phyloP scores from a whole-genome alignment of 2,113 vertebrate species.

The Anarrhichthys ocellatus region DNA sequence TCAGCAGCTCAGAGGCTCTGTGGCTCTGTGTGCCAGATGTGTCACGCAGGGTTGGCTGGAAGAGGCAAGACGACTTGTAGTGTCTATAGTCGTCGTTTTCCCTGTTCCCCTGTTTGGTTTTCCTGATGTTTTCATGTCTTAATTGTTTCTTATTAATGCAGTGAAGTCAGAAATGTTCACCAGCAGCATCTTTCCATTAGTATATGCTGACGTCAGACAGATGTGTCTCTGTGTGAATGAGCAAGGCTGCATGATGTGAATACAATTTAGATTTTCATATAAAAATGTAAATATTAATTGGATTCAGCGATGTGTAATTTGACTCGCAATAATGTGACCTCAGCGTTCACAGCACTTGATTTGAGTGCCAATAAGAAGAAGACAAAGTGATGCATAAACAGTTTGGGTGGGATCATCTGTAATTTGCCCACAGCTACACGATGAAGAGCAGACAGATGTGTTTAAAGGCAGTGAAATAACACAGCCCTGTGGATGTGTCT shows the following conservation, averaged over 20 bases:
- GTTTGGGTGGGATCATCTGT: slow-evolving; percentile 47
- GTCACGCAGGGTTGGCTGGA: background rate
- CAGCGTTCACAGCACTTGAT: slow-evolving; percentile 45
- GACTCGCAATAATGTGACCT: slow-evolving; percentile 32
- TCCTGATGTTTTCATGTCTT: background rate
- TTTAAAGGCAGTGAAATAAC: slow-evolving; percentile 49
- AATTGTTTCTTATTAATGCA: background rate
- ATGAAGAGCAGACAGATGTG: slow-evolving; percentile 41
- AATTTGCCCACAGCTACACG: slow-evolving; percentile 49
- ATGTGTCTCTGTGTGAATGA: background rate
- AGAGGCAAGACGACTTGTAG: background rate
- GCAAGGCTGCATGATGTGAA: slow-evolving; percentile 3
- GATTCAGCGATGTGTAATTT: slow-evolving; percentile 26
- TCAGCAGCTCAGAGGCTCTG: slow-evolving; percentile 33
- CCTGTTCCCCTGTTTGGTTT: background rate
- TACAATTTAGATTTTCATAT: slow-evolving; percentile 14
- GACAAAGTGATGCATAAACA: slow-evolving; percentile 43
- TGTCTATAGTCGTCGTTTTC: background rate
- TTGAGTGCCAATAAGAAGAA: slow-evolving; percentile 45
- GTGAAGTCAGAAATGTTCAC: background rate
- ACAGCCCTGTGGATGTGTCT: slow-evolving; percentile 56
- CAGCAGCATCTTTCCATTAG: background rate
- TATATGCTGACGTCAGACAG: background rate
- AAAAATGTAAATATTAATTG: slow-evolving; percentile 18
- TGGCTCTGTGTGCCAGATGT: slow-evolving; percentile 53